phyloP scores from a whole-genome alignment of 2,113 vertebrate species.

The Seriola dumerili region DNA sequence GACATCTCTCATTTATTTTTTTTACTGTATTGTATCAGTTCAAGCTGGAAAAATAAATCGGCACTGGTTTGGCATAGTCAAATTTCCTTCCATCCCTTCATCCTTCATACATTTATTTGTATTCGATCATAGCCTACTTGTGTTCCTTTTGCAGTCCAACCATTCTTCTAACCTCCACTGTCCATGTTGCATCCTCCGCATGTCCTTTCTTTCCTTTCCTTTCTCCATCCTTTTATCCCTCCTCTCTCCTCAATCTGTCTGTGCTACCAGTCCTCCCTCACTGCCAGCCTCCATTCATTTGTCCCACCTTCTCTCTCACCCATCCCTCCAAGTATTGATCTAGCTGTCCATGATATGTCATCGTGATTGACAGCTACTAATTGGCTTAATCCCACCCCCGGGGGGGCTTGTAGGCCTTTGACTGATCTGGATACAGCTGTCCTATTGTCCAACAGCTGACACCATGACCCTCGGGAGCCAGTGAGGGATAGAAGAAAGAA shows the following conservation, averaged over 20 bases:
- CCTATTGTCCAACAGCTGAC: slow-evolving; percentile 78
- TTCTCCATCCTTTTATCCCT: slow-evolving; percentile 14
- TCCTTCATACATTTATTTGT: neutral
- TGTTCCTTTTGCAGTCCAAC: neutral
- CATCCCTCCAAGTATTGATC: slow-evolving; percentile 73
- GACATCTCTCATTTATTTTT: neutral
- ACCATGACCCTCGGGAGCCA: slow-evolving; percentile 62
- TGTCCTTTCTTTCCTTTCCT: neutral
- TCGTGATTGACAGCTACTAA: slow-evolving; percentile 78
- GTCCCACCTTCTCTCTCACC: neutral
- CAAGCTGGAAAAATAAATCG: neutral
- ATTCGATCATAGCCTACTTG: neutral
- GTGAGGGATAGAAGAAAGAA: neutral
- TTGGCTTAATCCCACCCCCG: slow-evolving; percentile 77
- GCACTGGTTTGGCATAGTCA: neutral
- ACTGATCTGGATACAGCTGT: slow-evolving; percentile 82
- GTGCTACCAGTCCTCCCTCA: neutral
- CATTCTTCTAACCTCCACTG: neutral
- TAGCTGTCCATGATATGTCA: slow-evolving; percentile 66
- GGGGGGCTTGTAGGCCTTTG: slow-evolving; percentile 57
- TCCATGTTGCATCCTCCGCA: slow-evolving; percentile 1
- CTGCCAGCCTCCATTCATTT: neutral
- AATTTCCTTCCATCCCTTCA: neutral
- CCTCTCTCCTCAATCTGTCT: slow-evolving; percentile 12
- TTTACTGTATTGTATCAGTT: neutral